Evolutionary conservation across 2,888 invertebrate genomes (phyloP).

Genomic region (Temnothorax unifasciatus): DNA sequence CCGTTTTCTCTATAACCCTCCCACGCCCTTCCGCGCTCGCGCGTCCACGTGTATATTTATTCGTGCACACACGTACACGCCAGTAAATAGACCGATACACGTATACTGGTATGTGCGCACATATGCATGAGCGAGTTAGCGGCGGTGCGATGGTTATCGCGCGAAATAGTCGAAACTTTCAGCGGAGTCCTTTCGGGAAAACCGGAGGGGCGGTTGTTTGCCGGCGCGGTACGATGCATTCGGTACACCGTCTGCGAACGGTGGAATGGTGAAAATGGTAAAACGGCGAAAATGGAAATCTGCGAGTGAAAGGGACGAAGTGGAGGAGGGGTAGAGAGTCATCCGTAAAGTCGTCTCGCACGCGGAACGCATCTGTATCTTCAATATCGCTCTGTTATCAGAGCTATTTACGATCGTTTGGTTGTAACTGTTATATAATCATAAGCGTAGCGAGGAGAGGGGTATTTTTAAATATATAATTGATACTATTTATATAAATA

Average conservation of each 20-base stretch:
- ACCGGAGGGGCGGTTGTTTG: slow-evolving; percentile 59
- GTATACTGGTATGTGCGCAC: neutral
- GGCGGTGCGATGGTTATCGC: slow-evolving; percentile 67
- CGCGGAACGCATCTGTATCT: slow-evolving; percentile 12
- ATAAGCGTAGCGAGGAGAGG: neutral
- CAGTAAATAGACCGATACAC: slow-evolving; percentile 4
- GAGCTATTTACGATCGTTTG: slow-evolving; percentile 21
- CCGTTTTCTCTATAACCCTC: neutral
- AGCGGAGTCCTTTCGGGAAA: slow-evolving; percentile 61
- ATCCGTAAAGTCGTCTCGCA: slow-evolving; percentile 30
- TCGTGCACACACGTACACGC: neutral
- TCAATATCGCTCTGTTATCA: neutral
- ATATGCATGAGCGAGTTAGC: slow-evolving; percentile 32
- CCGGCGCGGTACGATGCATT: slow-evolving; percentile 63
- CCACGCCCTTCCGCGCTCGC: neutral
- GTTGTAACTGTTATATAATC: neutral
- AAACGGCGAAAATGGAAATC: slow-evolving; percentile 62
- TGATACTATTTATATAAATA: neutral
- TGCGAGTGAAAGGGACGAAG: slow-evolving; percentile 4
- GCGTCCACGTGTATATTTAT: slow-evolving; percentile 24
- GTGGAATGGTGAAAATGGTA: slow-evolving; percentile 64
- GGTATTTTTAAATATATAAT: neutral
- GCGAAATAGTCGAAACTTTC: slow-evolving; percentile 70
- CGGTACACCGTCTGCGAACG: slow-evolving; percentile 61
- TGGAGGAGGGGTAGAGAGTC: neutral